These are phyloP conservation scores for Venusia cambrica DNA, from an alignment of 2,888 invertebrate species.

Conservation along the genomic window DNA sequence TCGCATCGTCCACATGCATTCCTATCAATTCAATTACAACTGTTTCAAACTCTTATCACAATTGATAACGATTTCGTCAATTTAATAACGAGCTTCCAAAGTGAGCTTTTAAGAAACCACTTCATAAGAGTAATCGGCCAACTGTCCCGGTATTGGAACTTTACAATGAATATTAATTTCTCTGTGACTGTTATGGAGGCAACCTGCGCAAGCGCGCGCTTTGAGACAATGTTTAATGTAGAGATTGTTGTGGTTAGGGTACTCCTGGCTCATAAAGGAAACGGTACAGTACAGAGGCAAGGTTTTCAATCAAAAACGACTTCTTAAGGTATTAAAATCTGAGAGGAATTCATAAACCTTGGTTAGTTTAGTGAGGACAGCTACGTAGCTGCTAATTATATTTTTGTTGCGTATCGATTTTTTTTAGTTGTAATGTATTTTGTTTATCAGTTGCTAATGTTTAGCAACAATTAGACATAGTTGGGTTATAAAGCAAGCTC, in stretches of 20 bases:
- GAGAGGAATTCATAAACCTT: too few relatives aligned
- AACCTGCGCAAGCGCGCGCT: constrained; percentile 17
- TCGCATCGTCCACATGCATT: constrained; percentile 6
- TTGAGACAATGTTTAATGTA: constrained; percentile 19
- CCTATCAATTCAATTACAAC: constrained; percentile 12
- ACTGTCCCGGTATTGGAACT: constrained; percentile 17
- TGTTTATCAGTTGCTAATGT: too few relatives aligned
- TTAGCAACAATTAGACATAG: too few relatives aligned
- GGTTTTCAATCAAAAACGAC: too few relatives aligned
- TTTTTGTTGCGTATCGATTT: too few relatives aligned
- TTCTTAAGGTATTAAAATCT: too few relatives aligned
- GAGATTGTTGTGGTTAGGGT: constrained; percentile 15
- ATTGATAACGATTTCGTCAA: constrained; percentile 4
- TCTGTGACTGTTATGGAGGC: constrained; percentile 18
- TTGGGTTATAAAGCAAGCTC: too few relatives aligned
- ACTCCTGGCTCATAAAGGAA: too few relatives aligned
- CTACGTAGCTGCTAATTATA: too few relatives aligned
- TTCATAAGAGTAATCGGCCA: constrained; percentile 18
- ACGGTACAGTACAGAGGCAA: too few relatives aligned
- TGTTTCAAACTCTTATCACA: constrained; percentile 10
- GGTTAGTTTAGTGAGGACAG: too few relatives aligned
- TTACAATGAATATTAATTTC: constrained; percentile 27
- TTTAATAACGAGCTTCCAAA: constrained; percentile 7
- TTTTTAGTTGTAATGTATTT: too few relatives aligned
- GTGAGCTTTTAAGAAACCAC: constrained; percentile 13